Evolutionary conservation across 1,140 invertebrate species (phyloP), one percentile per base, ranked within the genome.

Genomic region (Scaptomyza graminum): DNA sequence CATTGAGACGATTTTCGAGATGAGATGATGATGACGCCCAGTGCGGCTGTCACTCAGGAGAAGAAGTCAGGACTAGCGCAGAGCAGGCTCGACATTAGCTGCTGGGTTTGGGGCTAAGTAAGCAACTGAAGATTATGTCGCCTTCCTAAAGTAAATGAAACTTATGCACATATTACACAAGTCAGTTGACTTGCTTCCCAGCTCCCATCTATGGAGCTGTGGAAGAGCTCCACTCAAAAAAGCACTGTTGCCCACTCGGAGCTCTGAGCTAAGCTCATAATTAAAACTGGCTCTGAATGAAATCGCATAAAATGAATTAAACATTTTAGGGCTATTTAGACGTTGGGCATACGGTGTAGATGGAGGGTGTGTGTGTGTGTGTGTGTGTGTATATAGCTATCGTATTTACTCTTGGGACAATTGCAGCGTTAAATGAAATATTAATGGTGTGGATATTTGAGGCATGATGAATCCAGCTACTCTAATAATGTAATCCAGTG

Each of bases 251-350:
- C 13, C 34, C 43, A 57, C 18, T 57, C 46, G n/a, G 25, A 16
- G 5, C 28, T 28, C 5, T 28, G 15, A 15, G 22, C 57, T 52
- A 3, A 54, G 73, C 73, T 84, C 85, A 84, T 89, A 89, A 89
- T 89, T 89, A 89, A 89, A 89, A 89, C 79, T 74, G 74, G 77
- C 52, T 74, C 84, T 80, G 84, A 89, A 89, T 89, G 85, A 89
- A 89, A 89, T 89, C 84, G 80, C 84, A 89, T 89, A 89, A 89
- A 89, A 89, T 89, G 85, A 89, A 89, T 89, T 89, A 89, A 89
- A 89, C 85, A 89, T 89, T 89, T 89, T 75, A 89, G 78, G 77
- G 84, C 84, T 89, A 89, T 89, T 89, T 89, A 88, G 60, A 37
- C 16, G 15, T 34, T 6, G 49, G 15, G 65, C 9, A 46, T 49